A percentile compares a stretch with the other conserved stretches of the same genome.
Evolutionary conservation across 2,113 vertebrate genomes (phyloP).

Genomic region (Thamnaconus septentrionalis): DNA sequence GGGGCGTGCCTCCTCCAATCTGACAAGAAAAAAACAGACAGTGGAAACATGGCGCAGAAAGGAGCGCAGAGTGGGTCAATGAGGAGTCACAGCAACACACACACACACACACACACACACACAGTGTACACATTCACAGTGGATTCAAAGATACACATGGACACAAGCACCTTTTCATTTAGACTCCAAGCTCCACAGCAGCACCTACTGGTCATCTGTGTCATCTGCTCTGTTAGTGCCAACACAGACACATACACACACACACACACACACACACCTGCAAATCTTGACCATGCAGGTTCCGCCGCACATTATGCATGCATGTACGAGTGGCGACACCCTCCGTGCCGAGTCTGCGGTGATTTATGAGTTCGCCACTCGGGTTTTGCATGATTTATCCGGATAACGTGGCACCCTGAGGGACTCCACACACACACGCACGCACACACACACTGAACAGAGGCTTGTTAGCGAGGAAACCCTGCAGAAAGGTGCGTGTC

Average conservation of each 20-base stretch:
- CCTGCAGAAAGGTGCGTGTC: not conserved
- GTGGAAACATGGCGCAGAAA: not conserved
- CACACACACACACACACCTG: not conserved
- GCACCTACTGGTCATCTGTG: slow-evolving; percentile 50
- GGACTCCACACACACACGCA: slow-evolving; percentile 33
- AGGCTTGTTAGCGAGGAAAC: slow-evolving; percentile 48
- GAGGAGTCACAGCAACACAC: not conserved
- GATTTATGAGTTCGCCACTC: slow-evolving; percentile 61
- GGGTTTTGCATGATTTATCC: slow-evolving; percentile 66
- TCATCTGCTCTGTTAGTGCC: slow-evolving; percentile 1
- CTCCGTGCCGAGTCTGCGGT: slow-evolving; percentile 11
- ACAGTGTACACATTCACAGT: not conserved
- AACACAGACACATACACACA: slow-evolving; percentile 1
- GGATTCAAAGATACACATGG: not conserved
- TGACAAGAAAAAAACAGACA: not conserved
- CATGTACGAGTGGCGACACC: slow-evolving; percentile 11
- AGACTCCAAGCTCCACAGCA: slow-evolving; percentile 50
- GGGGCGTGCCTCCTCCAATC: no score
- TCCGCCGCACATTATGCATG: slow-evolving; percentile 23
- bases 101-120: not conserved
- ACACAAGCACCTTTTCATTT: not conserved
- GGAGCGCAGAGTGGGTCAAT: no score
- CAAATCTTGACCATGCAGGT: not conserved
- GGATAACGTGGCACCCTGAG: slow-evolving; percentile 61
- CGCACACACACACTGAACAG: slow-evolving; percentile 20